These are phyloP conservation scores for Saguinus midas DNA, from an alignment of 2,113 vertebrate species.

Conservation along the genomic window DNA sequence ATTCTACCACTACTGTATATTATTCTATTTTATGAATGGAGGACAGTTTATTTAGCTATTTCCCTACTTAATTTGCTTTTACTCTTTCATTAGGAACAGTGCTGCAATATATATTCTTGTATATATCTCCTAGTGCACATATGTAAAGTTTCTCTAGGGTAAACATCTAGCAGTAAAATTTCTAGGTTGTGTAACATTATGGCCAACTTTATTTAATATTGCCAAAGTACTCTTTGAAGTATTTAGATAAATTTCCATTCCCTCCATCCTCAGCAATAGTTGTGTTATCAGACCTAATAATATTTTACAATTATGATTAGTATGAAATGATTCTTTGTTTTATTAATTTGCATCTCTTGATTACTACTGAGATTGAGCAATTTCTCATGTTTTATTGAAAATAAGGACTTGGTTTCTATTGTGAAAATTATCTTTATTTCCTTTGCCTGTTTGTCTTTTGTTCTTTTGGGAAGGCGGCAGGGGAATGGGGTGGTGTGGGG, in stretches of 20 bases:
- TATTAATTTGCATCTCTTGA: neutral
- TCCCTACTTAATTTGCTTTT: neutral
- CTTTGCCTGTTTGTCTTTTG: neutral
- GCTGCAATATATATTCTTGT: neutral
- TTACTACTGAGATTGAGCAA: neutral
- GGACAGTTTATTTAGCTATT: neutral
- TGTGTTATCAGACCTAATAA: neutral
- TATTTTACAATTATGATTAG: neutral
- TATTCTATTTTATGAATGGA: neutral
- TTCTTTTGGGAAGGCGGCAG: neutral
- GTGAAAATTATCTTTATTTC: neutral
- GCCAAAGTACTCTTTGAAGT: neutral
- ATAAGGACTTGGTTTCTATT: neutral
- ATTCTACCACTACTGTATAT: neutral
- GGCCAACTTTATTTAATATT: neutral
- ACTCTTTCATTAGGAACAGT: neutral
- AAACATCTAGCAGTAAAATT: neutral
- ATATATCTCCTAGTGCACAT: neutral
- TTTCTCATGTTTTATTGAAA: neutral
- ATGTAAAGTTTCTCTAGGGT: neutral
- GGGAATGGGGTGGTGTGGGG: neutral
- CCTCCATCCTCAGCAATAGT: neutral
- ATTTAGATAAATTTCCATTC: neutral
- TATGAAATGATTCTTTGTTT: slow-evolving; percentile 6
- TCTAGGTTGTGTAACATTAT: neutral